Percentiles rank a stretch among this genome's conserved stretches.
phyloP scores from a whole-genome alignment of 2,797 vertebrate species.

The Enteromius paludinosus region DNA sequence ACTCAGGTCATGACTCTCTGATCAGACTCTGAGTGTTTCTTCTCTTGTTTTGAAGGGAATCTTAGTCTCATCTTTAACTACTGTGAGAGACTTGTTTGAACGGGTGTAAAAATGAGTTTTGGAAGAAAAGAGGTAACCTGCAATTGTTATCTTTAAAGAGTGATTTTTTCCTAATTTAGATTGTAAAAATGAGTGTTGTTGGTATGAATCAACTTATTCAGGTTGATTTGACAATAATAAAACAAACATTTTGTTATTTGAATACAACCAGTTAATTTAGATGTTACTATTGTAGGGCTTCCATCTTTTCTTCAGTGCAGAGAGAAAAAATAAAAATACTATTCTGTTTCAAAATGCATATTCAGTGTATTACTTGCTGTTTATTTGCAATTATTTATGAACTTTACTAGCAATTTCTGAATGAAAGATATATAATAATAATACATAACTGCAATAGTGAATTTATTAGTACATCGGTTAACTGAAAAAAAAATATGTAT shows the following conservation, averaged over 20 bases:
- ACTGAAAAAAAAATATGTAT: no score
- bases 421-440: no score
- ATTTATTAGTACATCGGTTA: no score
- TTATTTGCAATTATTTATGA: not conserved
- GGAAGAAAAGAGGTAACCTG: not conserved
- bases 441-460: no score
- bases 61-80: not conserved
- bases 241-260: not conserved
- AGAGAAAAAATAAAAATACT: not conserved
- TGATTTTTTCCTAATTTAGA: not conserved
- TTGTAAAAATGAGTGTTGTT: not conserved
- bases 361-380: not conserved
- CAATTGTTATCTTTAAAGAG: not conserved
- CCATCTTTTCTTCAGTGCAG: not conserved
- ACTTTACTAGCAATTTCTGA: no score
- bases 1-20: not conserved
- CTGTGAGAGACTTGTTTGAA: not conserved
- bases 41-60: not conserved
- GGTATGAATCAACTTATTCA: not conserved
- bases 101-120: not conserved
- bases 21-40: not conserved
- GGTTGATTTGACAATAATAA: not conserved
- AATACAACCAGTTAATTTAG: not conserved
- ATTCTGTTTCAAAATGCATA: not conserved
- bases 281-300: not conserved